phyloP scores from a whole-genome alignment of 2,113 vertebrate genomes.

The Archocentrus centrarchus region DNA sequence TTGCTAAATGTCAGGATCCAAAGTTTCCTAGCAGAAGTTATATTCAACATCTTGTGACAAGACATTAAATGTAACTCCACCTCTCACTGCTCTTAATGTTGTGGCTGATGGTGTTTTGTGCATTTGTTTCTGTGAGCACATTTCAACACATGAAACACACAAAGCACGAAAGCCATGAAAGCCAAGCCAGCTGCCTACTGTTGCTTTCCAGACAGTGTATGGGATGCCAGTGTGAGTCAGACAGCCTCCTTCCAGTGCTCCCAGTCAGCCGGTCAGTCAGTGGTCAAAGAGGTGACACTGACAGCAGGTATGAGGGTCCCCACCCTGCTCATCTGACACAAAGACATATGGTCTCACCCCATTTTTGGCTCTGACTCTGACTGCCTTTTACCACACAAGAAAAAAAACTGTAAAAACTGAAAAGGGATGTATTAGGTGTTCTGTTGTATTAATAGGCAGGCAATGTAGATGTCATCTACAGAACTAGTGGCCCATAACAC shows the following conservation, averaged over 20 bases:
- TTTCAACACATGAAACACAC: constrained; percentile 1
- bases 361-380: constrained; percentile 33
- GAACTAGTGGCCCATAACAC: background rate
- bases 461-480: background rate
- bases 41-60: too few relatives aligned
- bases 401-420: background rate
- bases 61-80: background rate
- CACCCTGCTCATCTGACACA: constrained; percentile 41
- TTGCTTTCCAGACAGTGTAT: constrained; percentile 41
- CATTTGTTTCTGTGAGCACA: background rate
- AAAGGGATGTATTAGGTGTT: too few relatives aligned
- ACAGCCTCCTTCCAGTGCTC: constrained; percentile 49
- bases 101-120: background rate
- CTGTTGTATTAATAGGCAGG: too few relatives aligned
- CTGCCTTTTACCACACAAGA: background rate
- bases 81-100: background rate
- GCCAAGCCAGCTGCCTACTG: constrained; percentile 36
- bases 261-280: constrained; percentile 46
- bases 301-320: constrained; percentile 55
- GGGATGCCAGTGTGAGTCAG: constrained; percentile 55
- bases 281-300: constrained; percentile 66
- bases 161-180: background rate
- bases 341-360: constrained; percentile 66
- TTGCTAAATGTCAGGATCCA: background rate
- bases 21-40: background rate